A percentile compares a stretch with the other conserved stretches of the same genome.
Conservation (phyloP, 2,888 invertebrate genomes). For the Lochmaea crataegi region DNA sequence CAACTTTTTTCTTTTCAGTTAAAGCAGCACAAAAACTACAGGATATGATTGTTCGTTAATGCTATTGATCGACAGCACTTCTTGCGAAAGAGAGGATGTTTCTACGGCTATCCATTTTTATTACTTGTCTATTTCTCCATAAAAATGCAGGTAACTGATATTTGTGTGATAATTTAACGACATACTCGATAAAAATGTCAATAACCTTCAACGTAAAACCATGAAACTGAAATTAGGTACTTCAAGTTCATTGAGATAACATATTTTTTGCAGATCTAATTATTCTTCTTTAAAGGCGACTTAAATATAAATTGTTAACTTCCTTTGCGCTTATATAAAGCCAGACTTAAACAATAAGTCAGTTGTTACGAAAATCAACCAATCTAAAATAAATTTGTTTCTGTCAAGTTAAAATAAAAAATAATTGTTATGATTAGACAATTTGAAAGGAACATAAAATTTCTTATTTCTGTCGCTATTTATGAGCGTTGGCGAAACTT, state of each 20-base stretch:
- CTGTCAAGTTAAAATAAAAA: neutral
- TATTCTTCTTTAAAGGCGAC: neutral
- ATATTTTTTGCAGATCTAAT: neutral
- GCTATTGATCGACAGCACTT: slow-evolving; percentile 10
- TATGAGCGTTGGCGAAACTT: too few species aligned
- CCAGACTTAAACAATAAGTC: neutral
- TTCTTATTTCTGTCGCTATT: too few species aligned
- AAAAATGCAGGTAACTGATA: slow-evolving; percentile 27
- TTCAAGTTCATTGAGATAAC: neutral
- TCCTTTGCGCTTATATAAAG: neutral
- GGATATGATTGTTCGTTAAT: slow-evolving; percentile 25
- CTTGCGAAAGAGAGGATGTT: slow-evolving; percentile 25
- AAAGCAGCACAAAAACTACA: neutral
- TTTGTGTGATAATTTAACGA: slow-evolving; percentile 19
- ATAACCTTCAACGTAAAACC: too few species aligned
- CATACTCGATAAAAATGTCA: neutral
- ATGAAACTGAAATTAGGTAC: neutral
- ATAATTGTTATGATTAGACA: neutral
- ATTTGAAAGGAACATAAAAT: too few species aligned
- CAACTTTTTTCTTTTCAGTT: slow-evolving; percentile 7
- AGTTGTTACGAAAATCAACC: neutral
- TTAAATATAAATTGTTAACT: neutral
- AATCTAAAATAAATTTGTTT: neutral
- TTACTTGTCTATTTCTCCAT: slow-evolving; percentile 22
- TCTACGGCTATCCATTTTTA: slow-evolving; percentile 24